These are phyloP conservation scores for Microcebus murinus DNA, from an alignment of 2,113 vertebrate species.

Conservation along the genomic window DNA sequence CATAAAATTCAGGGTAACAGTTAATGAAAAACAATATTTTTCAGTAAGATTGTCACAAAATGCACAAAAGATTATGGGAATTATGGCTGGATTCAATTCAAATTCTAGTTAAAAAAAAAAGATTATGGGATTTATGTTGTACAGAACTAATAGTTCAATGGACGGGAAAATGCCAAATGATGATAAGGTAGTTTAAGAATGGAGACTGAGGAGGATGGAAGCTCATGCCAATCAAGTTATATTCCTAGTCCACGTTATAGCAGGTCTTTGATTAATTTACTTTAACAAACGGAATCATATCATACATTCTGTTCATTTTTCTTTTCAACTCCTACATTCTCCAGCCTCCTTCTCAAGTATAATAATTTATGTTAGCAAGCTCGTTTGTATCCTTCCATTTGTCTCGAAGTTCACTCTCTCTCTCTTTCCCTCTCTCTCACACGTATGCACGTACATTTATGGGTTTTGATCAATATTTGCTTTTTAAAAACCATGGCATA, in stretches of 20 bases:
- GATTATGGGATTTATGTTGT: neutral
- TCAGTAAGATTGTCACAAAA: neutral
- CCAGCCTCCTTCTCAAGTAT: neutral
- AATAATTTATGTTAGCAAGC: neutral
- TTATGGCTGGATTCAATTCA: neutral
- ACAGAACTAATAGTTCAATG: neutral
- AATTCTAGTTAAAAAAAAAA: neutral
- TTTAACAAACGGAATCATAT: neutral
- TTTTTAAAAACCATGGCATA: neutral
- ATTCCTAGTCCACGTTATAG: neutral
- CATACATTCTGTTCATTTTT: neutral
- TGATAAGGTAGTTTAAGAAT: neutral
- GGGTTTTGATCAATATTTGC: neutral
- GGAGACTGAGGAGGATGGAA: neutral
- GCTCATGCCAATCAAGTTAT: neutral
- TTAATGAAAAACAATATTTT: constrained; percentile 6
- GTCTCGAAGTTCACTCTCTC: neutral
- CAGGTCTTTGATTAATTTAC: neutral
- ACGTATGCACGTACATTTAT: neutral
- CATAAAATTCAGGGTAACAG: neutral
- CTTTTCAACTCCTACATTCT: neutral
- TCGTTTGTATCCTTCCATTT: neutral
- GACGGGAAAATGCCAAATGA: neutral
- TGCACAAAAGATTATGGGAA: neutral
- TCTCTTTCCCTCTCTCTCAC: neutral